phyloP scores from a whole-genome alignment of 2,113 vertebrate species.

The Craseonycteris thonglongyai region DNA sequence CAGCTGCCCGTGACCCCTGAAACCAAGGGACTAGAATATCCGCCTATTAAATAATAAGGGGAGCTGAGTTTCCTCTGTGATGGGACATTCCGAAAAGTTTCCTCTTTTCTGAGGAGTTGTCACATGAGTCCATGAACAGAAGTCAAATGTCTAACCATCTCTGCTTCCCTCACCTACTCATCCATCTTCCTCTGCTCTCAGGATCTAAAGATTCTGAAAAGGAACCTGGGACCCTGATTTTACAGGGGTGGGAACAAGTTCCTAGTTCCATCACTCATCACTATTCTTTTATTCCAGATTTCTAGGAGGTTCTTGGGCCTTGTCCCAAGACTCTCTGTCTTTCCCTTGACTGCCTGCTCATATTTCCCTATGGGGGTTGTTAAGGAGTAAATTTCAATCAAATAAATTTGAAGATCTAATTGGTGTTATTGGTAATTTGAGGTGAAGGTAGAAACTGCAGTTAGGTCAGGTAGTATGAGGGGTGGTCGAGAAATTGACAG shows the following conservation, averaged over 20 bases:
- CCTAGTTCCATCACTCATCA: background rate
- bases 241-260: background rate
- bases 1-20: no score
- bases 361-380: background rate
- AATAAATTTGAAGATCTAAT: background rate
- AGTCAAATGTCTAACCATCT: background rate
- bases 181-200: background rate
- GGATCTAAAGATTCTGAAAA: background rate
- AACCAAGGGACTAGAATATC: no score
- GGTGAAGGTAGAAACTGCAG: background rate
- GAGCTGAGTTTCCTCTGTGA: background rate
- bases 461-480: no score
- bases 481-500: no score
- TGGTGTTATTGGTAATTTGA: no score
- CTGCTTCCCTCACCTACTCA: background rate
- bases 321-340: background rate
- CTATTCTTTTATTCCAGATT: background rate
- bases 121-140: background rate
- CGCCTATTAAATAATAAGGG: background rate
- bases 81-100: background rate
- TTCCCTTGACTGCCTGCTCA: no score
- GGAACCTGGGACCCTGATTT: background rate
- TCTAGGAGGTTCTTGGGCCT: background rate
- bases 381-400: background rate
- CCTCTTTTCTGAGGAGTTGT: background rate